These are phyloP conservation scores for Nymphicus hollandicus DNA, from an alignment of 2,113 vertebrate species.

Conservation along the genomic window DNA sequence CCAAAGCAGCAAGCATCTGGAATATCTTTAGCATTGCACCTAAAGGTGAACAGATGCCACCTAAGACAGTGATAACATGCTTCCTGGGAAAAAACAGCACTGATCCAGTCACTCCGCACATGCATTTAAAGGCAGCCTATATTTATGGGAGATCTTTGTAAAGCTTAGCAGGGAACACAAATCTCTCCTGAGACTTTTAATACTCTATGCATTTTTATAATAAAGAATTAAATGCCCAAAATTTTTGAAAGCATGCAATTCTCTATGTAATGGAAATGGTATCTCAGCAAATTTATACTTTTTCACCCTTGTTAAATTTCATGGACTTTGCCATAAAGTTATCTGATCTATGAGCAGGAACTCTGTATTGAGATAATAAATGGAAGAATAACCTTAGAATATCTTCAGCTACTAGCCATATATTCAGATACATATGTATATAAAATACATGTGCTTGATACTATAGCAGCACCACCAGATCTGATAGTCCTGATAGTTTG, in stretches of 20 bases:
- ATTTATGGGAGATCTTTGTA: neutral
- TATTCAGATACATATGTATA: neutral
- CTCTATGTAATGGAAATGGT: neutral
- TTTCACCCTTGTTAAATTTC: neutral
- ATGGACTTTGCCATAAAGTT: neutral
- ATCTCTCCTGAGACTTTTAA: neutral
- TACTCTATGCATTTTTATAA: neutral
- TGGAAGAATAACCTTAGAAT: neutral
- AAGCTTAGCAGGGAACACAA: neutral
- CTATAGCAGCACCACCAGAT: neutral
- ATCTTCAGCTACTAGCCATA: neutral
- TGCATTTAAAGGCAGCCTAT: neutral
- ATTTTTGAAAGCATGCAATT: neutral
- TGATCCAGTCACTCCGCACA: neutral
- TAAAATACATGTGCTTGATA: neutral
- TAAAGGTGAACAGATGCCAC: neutral
- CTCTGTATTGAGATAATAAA: neutral
- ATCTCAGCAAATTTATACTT: neutral
- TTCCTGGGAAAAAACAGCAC: neutral
- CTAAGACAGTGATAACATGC: neutral
- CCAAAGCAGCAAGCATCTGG: neutral
- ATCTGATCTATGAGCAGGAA: neutral
- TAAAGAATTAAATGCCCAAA: fast-evolving
- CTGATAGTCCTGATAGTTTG: neutral
- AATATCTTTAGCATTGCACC: neutral